These are phyloP conservation scores for Volucella inanis DNA, from an alignment of 2,888 invertebrate species.

Conservation along the genomic window DNA sequence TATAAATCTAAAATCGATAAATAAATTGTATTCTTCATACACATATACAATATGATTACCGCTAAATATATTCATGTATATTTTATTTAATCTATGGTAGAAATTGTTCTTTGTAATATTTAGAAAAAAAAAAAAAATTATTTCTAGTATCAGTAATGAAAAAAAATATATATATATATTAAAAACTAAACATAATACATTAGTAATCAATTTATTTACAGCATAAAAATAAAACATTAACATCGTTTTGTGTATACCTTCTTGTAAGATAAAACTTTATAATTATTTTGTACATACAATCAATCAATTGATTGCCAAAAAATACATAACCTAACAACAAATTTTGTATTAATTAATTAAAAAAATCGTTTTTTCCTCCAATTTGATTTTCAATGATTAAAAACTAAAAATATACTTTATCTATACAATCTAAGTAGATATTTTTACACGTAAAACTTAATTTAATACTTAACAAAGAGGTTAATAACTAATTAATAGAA, in stretches of 20 bases:
- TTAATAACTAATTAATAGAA: slow-evolving; percentile 60
- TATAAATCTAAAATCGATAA: slow-evolving; percentile 77
- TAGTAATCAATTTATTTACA: slow-evolving; percentile 60
- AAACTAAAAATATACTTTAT: slow-evolving; percentile 7
- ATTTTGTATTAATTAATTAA: slow-evolving; percentile 9
- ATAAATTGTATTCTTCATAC: slow-evolving; percentile 73
- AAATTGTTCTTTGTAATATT: slow-evolving; percentile 61
- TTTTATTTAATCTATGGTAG: slow-evolving; percentile 53
- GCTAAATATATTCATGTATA: slow-evolving; percentile 63
- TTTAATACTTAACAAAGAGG: slow-evolving; percentile 67
- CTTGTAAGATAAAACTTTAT: slow-evolving; percentile 41
- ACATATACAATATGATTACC: slow-evolving; percentile 67
- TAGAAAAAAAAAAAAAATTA: slow-evolving; percentile 14
- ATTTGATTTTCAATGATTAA: slow-evolving; percentile 1
- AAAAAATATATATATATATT: slow-evolving; percentile 53
- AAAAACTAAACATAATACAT: slow-evolving; percentile 14
- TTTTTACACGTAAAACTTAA: slow-evolving; percentile 56
- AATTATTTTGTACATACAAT: slow-evolving; percentile 64
- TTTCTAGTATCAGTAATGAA: slow-evolving; percentile 57
- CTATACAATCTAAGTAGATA: slow-evolving; percentile 45
- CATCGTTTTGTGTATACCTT: slow-evolving; percentile 7
- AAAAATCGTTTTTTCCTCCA: slow-evolving; percentile 13
- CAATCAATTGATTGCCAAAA: slow-evolving; percentile 55
- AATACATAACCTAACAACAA: slow-evolving; percentile 29
- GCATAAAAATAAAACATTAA: slow-evolving; percentile 56